phyloP scores from a whole-genome alignment of 2,888 invertebrate species.

The Allolobophora icterica region DNA sequence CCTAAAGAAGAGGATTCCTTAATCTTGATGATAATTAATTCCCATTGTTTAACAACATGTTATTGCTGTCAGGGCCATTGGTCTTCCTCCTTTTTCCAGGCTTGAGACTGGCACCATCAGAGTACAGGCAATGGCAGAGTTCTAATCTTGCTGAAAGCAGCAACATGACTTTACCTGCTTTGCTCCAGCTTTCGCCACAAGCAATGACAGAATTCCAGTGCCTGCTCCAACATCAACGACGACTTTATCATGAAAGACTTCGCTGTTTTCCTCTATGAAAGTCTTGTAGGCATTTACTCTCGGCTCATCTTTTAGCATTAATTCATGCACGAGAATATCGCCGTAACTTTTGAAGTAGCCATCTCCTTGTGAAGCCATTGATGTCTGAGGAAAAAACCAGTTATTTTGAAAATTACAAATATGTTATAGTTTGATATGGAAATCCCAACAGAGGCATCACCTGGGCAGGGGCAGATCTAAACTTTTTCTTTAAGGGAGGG shows the following conservation, averaged over 20 bases:
- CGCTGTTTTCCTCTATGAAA: slow-evolving; percentile 60
- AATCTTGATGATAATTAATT: no score
- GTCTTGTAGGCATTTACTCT: slow-evolving; percentile 60
- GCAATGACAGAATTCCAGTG: slow-evolving; percentile 62
- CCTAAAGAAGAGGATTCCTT: no score
- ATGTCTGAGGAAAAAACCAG: background rate
- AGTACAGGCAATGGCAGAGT: no score
- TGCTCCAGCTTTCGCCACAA: slow-evolving; percentile 62
- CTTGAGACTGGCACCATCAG: no score
- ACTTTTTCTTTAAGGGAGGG: no score
- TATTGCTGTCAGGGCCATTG: no score
- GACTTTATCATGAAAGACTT: slow-evolving; percentile 57
- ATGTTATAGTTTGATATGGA: background rate
- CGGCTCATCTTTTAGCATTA: slow-evolving; percentile 63
- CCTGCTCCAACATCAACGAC: slow-evolving; percentile 69
- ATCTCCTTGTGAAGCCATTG: slow-evolving; percentile 29
- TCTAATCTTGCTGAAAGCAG: background rate
- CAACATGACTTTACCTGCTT: slow-evolving; percentile 64
- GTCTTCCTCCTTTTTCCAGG: no score
- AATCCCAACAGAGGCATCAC: background rate
- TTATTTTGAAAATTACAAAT: background rate
- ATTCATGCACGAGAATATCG: slow-evolving; percentile 58
- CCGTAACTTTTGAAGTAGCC: slow-evolving; percentile 60
- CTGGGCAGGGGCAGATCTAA: no score
- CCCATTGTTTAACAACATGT: no score